Evolutionary conservation across 1,140 invertebrate genomes (phyloP), one percentile per base, ranked within the genome.

Genomic region (Andrena cerasifolii): DNA sequence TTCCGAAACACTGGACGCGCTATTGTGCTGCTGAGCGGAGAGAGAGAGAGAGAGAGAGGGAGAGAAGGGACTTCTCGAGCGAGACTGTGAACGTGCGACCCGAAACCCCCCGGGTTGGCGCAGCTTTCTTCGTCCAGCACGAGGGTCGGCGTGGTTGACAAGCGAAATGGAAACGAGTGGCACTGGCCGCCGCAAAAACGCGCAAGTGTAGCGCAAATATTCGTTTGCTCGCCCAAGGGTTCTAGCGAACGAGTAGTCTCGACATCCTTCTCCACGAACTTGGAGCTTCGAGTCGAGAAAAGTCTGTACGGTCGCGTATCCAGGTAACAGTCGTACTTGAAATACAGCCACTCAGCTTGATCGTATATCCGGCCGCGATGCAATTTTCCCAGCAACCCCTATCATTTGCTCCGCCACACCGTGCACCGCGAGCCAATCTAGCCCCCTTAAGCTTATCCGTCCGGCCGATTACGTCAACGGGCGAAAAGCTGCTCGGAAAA

Each of bases 1-100:
- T 75, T 65, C 24, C 70, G 77, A 56, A 74, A 79, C 70, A 58
- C 31, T 66, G 77, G 71, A 74, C 81, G 40, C 66, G 45, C 75
- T 80, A 70, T 58, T 58, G 53, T 73, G 36, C 61, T 43, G 7
- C 21, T 21, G 47, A n/a, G 40, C n/a, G 12, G 18, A 54, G 3
- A 61, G 54, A 31, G 28, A 16, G 18, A 56, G 14, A 77, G 59
- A 18, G 8, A n/a, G n/a, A n/a, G 8, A 26, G 14, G 49, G 18
- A 49, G 45, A 4, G 14, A 40, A 18, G 14, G 47, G 16, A 28
- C 6, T 26, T 45, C 8, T 28, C 40, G 1, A 26, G 43, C 21
- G 70, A 33, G n/a, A 36, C 47, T n/a, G 16, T 0, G 31, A 63
- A 73, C 71, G 58, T 73, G 58, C 43, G 58, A 73, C 45, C 70